Conservation (phyloP, 2,113 vertebrate genomes). For the Calonectris borealis region DNA sequence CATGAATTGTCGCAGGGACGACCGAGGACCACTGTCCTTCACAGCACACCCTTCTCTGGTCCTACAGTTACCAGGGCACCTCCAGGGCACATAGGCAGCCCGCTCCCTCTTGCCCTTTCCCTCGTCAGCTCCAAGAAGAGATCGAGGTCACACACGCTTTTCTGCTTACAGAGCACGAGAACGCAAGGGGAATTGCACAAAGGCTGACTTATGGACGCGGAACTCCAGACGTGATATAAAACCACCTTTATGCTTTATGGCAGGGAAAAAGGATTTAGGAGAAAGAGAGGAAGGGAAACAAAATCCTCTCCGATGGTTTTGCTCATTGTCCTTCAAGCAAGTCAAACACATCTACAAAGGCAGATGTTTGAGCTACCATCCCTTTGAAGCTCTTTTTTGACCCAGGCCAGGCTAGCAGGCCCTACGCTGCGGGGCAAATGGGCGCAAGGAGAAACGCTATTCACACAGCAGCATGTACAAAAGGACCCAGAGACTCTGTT, state of each 20-base stretch:
- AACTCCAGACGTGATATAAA: background rate
- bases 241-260: background rate
- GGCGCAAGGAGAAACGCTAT: background rate
- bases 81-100: background rate
- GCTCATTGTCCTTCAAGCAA: background rate
- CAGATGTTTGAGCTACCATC: background rate
- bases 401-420: background rate
- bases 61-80: background rate
- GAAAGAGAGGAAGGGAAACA: background rate
- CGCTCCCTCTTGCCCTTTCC: background rate
- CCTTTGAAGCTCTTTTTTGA: background rate
- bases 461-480: background rate
- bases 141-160: background rate
- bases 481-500: background rate
- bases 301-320: background rate
- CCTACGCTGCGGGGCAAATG: background rate
- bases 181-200: background rate
- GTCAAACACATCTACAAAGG: background rate
- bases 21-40: background rate
- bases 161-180: background rate
- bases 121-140: background rate
- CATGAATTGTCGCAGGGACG: background rate
- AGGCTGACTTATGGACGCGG: background rate
- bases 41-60: background rate
- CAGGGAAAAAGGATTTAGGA: background rate